A percentile compares a stretch with the other conserved stretches of the same genome.
These are phyloP conservation scores for Smittia sp. DNA, from an alignment of 2,888 invertebrate genomes.

Conservation along the genomic window DNA sequence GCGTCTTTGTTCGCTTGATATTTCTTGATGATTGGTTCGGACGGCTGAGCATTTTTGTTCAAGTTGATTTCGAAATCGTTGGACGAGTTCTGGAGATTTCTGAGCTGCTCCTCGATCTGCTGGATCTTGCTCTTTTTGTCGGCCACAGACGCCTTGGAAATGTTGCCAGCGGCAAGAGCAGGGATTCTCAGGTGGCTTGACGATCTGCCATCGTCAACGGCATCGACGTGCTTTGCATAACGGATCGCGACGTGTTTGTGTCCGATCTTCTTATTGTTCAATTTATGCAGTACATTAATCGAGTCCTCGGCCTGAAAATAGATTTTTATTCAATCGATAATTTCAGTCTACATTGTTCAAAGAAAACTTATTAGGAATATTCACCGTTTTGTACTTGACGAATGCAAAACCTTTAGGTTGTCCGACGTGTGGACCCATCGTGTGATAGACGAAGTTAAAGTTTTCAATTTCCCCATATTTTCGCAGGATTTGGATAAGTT, in stretches of 20 bases:
- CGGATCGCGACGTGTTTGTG: slow-evolving; percentile 74
- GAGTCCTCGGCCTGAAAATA: slow-evolving; percentile 59
- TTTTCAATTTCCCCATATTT: slow-evolving; percentile 90
- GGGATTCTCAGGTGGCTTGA: slow-evolving; percentile 54
- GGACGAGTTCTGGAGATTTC: slow-evolving; percentile 10
- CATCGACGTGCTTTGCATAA: slow-evolving; percentile 72
- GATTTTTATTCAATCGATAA: background rate
- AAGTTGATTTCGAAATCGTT: slow-evolving; percentile 20
- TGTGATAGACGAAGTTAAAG: slow-evolving; percentile 94
- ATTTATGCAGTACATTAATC: slow-evolving; percentile 64
- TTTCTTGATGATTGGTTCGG: slow-evolving; percentile 28
- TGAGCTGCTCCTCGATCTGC: slow-evolving; percentile 22
- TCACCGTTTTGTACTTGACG: slow-evolving; percentile 70
- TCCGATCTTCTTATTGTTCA: slow-evolving; percentile 74
- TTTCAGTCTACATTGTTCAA: too few species aligned
- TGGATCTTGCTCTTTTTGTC: slow-evolving; percentile 31
- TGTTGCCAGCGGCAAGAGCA: slow-evolving; percentile 64
- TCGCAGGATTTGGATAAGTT: slow-evolving; percentile 94
- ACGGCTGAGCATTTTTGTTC: slow-evolving; percentile 1
- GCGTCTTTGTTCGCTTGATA: slow-evolving; percentile 31
- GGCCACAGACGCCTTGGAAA: slow-evolving; percentile 49
- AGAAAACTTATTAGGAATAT: too few species aligned
- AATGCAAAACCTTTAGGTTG: slow-evolving; percentile 93
- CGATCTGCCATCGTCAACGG: slow-evolving; percentile 51
- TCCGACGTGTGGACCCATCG: slow-evolving; percentile 82